Base-by-base conservation (phyloP, 2,797 vertebrate genomes). In the Argyrosomus regius region DNA sequence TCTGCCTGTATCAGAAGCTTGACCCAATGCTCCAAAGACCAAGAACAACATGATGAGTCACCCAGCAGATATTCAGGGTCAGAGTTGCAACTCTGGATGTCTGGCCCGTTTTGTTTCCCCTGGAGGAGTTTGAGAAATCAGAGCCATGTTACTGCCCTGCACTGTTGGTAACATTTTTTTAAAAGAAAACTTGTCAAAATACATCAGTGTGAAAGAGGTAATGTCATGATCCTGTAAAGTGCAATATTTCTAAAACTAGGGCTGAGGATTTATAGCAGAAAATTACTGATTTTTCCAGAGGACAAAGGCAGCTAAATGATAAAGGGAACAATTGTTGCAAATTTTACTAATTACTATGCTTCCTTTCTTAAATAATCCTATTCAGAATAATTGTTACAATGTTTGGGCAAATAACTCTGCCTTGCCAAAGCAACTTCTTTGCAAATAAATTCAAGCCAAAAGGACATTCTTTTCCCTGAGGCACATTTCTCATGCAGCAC, bases 31-130 rank as follows among this genome's bases (percentile, higher is more conserved):
- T 81, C 70, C 31, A 52, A 50, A 68, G 62, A 67, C 43, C 28
- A 48, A 66, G 28, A 81, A 70, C 57, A 83, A 66, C 77, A 59
- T 2, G 64, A 53, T 87, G 83, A 85, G 65, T 87, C 86, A 88
- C 50, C 24, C 49, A 24, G 66, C 35, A 83, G 86, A 90, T 78
- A 81, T 80, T 61, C 72, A 70, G 80, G 83, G 82, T 89, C 84
- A 82, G 52, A 58, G 62, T 54, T 76, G 12, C 39, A 66, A 57
- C 59, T 69, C 41, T 28, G 64, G 26, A 43, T 71, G 72, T 85
- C 76, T 80, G 24, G 58, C 28, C 6, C 3, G 49, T 9, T 61
- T 83, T 68, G 26, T 63, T 69, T 67, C 31, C 68, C 65, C 73
- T 0, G 5, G 16, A 66, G 45, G 22, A 17, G 9, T 22, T 70